Evolutionary conservation across 1,140 invertebrate species (phyloP), one percentile per base, ranked within the genome.

Genomic region (Nebria ingens): DNA sequence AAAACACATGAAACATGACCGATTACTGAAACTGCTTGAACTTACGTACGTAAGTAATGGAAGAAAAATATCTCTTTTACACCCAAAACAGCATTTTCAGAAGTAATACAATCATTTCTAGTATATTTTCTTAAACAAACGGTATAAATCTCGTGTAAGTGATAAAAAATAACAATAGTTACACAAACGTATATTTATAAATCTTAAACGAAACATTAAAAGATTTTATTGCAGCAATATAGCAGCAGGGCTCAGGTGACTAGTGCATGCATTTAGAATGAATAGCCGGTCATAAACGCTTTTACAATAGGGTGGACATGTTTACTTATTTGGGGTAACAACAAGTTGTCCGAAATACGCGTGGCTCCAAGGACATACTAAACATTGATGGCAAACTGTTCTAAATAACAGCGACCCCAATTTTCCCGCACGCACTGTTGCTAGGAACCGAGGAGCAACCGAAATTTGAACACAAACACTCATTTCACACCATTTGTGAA

Each of bases 281-380:
- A 45, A 45, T 17, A 29, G 13, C 4, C 40, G 17, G 40, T 45
- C 40, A 45, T 45, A 45, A 45, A 45, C 17, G 17, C 17, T 45
- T 45, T 17, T 45, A 17, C 6, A 11, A 6, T 12, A 45, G 40
- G 40, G 40, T 45, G 40, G 40, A 12, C 40, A 45, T 6, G n/a
- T 45, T 45, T 45, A 17, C 6, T 6, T n/a, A n/a, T n/a, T n/a
- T n/a, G n/a, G 25, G 25, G 25, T 29, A 17, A 17, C 15, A 11
- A 11, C 40, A 12, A 34, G 25, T 17, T 12, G 40, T n/a, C n/a
- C n/a, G n/a, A n/a, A n/a, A n/a, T 45, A 17, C 40, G 40, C 40
- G 40, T 45, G 40, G 40, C 40, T 45, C 15, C 40, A 45, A 45
- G 40, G 40, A 45, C 40, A 6, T 29, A n/a, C n/a, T n/a, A n/a